Evolutionary conservation across 2,888 invertebrate species (phyloP).

Genomic region (Drosophila pseudotakahashii): DNA sequence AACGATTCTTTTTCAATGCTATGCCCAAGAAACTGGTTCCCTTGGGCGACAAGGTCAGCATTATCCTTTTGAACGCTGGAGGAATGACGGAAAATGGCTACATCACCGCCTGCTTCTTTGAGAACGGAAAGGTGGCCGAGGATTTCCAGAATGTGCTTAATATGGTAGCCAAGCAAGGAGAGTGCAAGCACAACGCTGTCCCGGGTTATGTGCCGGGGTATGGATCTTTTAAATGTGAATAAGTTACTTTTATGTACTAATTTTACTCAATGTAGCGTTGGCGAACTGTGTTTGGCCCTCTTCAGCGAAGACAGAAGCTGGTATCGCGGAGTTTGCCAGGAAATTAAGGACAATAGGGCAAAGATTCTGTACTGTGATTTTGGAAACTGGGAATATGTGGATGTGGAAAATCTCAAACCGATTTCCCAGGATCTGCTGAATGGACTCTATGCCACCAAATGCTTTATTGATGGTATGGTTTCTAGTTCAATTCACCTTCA

Average conservation of each 20-base stretch:
- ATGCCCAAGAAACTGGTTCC: conserved; percentile 41
- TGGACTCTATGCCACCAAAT: conserved; percentile 43
- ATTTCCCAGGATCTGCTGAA: conserved; percentile 23
- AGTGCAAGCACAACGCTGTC: conserved; percentile 1
- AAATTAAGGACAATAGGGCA: conserved; percentile 4
- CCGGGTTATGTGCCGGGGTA: conserved; percentile 52
- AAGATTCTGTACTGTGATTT: conserved; percentile 53
- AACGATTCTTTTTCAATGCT: conserved; percentile 44
- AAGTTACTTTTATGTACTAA: not conserved
- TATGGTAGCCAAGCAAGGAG: conserved; percentile 13
- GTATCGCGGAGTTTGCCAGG: conserved; percentile 61
- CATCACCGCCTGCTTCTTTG: conserved; percentile 46
- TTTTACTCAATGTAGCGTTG: conserved; percentile 30
- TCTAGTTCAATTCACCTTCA: accelerated
- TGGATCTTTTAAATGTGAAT: not conserved
- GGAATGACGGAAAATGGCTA: conserved; percentile 38
- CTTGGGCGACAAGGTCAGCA: conserved; percentile 12
- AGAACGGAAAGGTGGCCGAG: conserved; percentile 2
- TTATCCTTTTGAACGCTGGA: conserved; percentile 27
- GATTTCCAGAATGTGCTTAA: conserved; percentile 16
- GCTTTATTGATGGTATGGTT: conserved; percentile 56
- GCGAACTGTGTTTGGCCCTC: conserved; percentile 54
- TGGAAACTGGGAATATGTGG: conserved; percentile 54
- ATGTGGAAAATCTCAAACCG: conserved; percentile 45
- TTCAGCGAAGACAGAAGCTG: conserved; percentile 54